These are phyloP conservation scores for Barbus barbus DNA, from an alignment of 2,113 vertebrate genomes.

Conservation along the genomic window DNA sequence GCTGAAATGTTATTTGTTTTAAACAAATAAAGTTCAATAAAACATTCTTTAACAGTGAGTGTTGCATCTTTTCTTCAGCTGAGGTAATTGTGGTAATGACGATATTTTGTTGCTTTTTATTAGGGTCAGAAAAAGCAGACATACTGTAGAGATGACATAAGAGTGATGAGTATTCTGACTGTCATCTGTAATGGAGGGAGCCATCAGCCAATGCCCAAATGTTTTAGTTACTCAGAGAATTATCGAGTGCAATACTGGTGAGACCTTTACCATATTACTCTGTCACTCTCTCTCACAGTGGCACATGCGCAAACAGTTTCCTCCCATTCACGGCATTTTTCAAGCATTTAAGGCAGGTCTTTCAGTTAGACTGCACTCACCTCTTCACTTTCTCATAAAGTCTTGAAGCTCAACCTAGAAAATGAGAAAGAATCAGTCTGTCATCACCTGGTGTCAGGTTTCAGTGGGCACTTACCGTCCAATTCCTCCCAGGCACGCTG, in stretches of 20 bases:
- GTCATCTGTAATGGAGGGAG: neutral
- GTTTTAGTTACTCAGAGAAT: neutral
- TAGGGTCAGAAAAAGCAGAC: neutral
- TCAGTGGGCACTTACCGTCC: neutral
- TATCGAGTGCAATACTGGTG: neutral
- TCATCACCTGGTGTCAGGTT: slow-evolving; percentile 31
- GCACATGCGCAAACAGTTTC: neutral
- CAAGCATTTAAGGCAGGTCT: slow-evolving; percentile 15
- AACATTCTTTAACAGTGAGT: no score
- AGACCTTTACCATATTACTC: slow-evolving; percentile 25
- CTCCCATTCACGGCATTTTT: neutral
- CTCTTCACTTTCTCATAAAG: slow-evolving; percentile 51
- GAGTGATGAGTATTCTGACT: neutral
- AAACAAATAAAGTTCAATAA: no score
- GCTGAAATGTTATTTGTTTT: no score
- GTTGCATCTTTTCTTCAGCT: no score
- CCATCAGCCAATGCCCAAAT: neutral
- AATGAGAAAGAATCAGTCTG: slow-evolving; percentile 10
- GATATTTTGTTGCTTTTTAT: neutral
- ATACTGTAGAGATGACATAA: slow-evolving; percentile 1
- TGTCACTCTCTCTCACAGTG: neutral
- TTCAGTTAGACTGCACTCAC: slow-evolving; percentile 22
- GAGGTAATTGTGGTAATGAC: neutral
- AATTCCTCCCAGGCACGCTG: slow-evolving; percentile 21
- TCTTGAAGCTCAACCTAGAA: slow-evolving; percentile 8